These are phyloP conservation scores for Pagetopsis macropterus DNA, from an alignment of 2,797 vertebrate genomes.

Conservation along the genomic window DNA sequence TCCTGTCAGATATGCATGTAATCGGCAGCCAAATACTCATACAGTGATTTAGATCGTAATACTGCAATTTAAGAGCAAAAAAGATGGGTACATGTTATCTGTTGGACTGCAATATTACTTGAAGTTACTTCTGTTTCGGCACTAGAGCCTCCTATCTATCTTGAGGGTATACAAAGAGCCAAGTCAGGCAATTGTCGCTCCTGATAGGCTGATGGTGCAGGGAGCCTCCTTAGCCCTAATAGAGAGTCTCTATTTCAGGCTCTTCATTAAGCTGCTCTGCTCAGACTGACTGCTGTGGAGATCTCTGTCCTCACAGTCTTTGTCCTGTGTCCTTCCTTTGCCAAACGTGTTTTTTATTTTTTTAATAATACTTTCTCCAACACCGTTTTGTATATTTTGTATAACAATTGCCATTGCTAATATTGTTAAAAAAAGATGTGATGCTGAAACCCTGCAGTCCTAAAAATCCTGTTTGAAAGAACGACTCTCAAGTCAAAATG, in stretches of 20 bases:
- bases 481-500: slow-evolving; percentile 17
- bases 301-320: slow-evolving; percentile 49
- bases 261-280: slow-evolving; percentile 71
- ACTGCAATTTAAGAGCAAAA: slow-evolving; percentile 14
- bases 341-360: slow-evolving; percentile 18
- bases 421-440: not conserved
- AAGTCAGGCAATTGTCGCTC: slow-evolving; percentile 54
- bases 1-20: not conserved
- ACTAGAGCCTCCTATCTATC: slow-evolving; percentile 24
- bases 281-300: slow-evolving; percentile 62
- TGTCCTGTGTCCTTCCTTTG: slow-evolving; percentile 42
- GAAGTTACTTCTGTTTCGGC: slow-evolving; percentile 22
- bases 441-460: slow-evolving; percentile 3
- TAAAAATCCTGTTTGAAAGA: slow-evolving; percentile 3
- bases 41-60: slow-evolving; percentile 4
- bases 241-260: slow-evolving; percentile 76
- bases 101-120: slow-evolving; percentile 12
- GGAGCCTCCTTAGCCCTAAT: slow-evolving; percentile 66
- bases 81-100: not conserved
- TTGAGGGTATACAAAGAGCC: slow-evolving; percentile 57
- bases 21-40: slow-evolving; percentile 1
- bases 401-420: not conserved
- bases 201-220: slow-evolving; percentile 57
- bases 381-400: not conserved
- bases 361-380: not conserved